These are phyloP conservation scores for Eucera pruinosa DNA, from an alignment of 2,888 invertebrate species.

Conservation along the genomic window DNA sequence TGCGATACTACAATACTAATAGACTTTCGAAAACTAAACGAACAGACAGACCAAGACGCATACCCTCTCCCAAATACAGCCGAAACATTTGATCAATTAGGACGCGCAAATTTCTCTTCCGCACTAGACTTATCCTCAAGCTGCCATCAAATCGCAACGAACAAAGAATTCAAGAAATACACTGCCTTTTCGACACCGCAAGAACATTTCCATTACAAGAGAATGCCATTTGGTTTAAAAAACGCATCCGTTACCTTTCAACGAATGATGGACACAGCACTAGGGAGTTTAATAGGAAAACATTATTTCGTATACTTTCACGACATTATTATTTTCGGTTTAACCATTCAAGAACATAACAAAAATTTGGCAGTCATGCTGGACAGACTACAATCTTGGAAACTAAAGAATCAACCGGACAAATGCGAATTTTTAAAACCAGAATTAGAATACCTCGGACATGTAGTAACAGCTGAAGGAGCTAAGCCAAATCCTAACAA, in stretches of 20 bases:
- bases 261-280: not conserved
- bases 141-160: not conserved
- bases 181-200: not conserved
- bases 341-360: not conserved
- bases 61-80: too few species aligned
- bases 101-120: not conserved
- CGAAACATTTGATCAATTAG: not conserved
- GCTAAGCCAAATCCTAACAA: constrained; percentile 8
- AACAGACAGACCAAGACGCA: too few species aligned
- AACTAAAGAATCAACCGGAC: not conserved
- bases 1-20: too few species aligned
- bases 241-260: too few species aligned
- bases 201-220: not conserved
- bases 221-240: not conserved
- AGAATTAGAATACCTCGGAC: too few species aligned
- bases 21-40: too few species aligned
- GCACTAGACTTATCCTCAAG: too few species aligned
- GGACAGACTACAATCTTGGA: not conserved
- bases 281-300: not conserved
- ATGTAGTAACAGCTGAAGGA: constrained; percentile 10
- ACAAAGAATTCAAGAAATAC: not conserved
- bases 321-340: not conserved
- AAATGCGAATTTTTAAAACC: too few species aligned
- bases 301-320: not conserved
- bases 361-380: not conserved